Conservation (phyloP, 2,113 vertebrate genomes). For the Aphelocoma coerulescens region DNA sequence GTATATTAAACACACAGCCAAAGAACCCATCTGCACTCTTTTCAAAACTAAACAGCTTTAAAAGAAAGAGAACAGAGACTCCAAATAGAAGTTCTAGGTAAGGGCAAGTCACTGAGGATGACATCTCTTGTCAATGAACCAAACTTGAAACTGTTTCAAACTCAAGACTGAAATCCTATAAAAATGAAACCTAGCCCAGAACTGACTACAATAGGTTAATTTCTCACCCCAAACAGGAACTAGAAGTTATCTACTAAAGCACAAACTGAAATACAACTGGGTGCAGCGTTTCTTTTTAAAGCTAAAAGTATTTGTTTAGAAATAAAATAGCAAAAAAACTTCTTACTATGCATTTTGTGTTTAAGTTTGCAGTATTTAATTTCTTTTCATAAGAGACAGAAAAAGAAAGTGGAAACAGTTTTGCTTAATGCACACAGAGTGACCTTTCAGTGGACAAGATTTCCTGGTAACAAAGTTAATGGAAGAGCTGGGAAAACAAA, state of each 20-base stretch:
- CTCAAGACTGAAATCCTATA: neutral
- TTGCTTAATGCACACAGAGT: neutral
- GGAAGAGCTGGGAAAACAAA: neutral
- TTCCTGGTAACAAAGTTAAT: neutral
- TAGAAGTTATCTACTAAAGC: neutral
- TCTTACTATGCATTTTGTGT: neutral
- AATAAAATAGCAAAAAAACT: neutral
- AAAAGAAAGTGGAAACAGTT: neutral
- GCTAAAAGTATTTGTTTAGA: neutral
- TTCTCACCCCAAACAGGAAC: neutral
- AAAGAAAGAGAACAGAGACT: neutral
- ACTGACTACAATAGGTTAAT: neutral
- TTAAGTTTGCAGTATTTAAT: neutral
- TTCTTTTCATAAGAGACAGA: neutral
- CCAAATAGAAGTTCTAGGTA: conserved; percentile 29
- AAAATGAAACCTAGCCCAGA: neutral
- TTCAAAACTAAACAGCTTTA: neutral
- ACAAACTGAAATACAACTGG: neutral
- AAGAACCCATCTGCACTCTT: neutral
- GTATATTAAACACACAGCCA: neutral
- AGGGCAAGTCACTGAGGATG: neutral
- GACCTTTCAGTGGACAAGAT: neutral
- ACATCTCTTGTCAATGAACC: neutral
- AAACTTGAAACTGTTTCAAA: neutral
- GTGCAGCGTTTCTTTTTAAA: neutral